Percentiles rank a stretch among this genome's conserved stretches.
Evolutionary conservation across 1,140 invertebrate genomes (phyloP).

Genomic region (Cheumatopsyche charites): DNA sequence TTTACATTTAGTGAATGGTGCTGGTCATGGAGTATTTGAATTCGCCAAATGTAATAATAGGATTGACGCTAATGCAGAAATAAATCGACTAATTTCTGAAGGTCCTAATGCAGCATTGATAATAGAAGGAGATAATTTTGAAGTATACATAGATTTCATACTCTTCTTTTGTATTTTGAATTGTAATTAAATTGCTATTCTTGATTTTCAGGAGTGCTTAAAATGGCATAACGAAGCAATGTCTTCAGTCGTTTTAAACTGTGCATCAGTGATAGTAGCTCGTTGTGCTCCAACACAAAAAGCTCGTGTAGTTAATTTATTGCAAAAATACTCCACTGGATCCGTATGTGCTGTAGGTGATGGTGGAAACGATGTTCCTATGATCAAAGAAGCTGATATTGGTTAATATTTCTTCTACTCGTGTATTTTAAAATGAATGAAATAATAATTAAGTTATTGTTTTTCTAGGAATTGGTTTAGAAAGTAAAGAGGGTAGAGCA

Average conservation of each 20-base stretch:
- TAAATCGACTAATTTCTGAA: slow-evolving; percentile 56
- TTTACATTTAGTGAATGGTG: slow-evolving; percentile 69
- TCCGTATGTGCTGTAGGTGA: slow-evolving; percentile 83
- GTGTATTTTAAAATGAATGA: not conserved
- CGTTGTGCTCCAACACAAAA: slow-evolving; percentile 99
- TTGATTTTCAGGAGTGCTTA: no score
- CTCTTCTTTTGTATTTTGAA: no score
- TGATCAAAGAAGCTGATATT: slow-evolving; percentile 96
- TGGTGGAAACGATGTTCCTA: slow-evolving; percentile 88
- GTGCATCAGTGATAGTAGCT: slow-evolving; percentile 94
- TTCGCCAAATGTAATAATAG: slow-evolving; percentile 79
- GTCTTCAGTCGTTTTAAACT: slow-evolving; percentile 89
- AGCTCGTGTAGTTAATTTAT: slow-evolving; percentile 90
- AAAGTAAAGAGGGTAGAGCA: slow-evolving; percentile 91
- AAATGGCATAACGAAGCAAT: slow-evolving; percentile 96
- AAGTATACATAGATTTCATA: slow-evolving; percentile 67
- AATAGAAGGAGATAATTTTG: slow-evolving; percentile 91
- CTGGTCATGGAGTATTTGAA: slow-evolving; percentile 76
- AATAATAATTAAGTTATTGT: slow-evolving; percentile 14
- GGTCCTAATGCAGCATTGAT: slow-evolving; percentile 70
- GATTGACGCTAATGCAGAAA: slow-evolving; percentile 89
- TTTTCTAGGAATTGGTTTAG: slow-evolving; percentile 87
- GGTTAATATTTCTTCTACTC: slow-evolving; percentile 54
- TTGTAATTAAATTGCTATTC: no score
- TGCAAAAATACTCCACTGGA: slow-evolving; percentile 82